Base-by-base conservation (phyloP, 1,140 invertebrate species). In the Brachionus angularis region DNA sequence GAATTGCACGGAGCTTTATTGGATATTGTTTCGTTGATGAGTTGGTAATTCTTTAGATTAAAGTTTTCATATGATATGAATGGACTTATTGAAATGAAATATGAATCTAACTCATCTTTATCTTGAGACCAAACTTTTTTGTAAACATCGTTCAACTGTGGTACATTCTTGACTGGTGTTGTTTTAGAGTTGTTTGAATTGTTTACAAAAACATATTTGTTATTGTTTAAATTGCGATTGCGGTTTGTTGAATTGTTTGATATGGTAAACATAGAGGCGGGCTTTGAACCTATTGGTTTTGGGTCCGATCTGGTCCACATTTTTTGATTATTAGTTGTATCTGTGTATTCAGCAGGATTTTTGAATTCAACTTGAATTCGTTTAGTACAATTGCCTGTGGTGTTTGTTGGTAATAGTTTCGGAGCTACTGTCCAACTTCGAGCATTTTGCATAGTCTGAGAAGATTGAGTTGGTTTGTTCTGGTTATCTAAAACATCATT, bases 391-490 rank as follows among this genome's bases (percentile, higher is more conserved):
- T 31, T 67, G 27, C 23, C 47, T 4, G 31, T 67, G 0, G 62
- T 67, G 16, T 67, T 67, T 46, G 33, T 50, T 7, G 62, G 23
- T 10, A 67, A 50, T 23, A 67, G 31, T 10, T 67, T 67, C 12
- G 62, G 62, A 25, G 62, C 62, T 27, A 67, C 62, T 8, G 62
- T 67, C 62, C 62, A 67, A 25, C 34, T 67, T 7, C 62, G 42
- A 67, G 2, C n/a, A n/a, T n/a, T n/a, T n/a, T n/a, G n/a, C n/a
- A n/a, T n/a, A n/a, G n/a, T n/a, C n/a, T n/a, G n/a, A n/a, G n/a
- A n/a, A n/a, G n/a, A n/a, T 67, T 34, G 62, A 46, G 8, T 50
- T 27, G 16, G 25, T 47, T 4, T 21, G 18, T 3, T 67, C 62
- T 10, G 12, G 8, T 33, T 58, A 39, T 58, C 27, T 23, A 12